Evolutionary conservation across 2,113 vertebrate genomes (phyloP).

Genomic region (Setophaga petechia): DNA sequence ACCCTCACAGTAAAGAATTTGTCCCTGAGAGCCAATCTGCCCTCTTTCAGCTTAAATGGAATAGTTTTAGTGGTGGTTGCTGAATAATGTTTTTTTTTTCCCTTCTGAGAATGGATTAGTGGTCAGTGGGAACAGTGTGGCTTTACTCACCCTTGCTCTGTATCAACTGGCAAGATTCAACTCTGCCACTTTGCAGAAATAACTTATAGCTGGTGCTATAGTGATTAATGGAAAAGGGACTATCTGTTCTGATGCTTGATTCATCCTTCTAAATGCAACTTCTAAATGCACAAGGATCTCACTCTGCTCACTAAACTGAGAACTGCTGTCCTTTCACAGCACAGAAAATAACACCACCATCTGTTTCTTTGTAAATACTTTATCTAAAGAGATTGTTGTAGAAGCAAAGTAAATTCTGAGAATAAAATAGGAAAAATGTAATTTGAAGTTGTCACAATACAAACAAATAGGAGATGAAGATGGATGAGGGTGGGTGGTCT

Average conservation of each 20-base stretch:
- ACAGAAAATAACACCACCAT: slow-evolving; percentile 16
- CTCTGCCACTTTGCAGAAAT: neutral
- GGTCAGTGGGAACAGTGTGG: neutral
- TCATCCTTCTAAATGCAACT: neutral
- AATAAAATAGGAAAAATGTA: neutral
- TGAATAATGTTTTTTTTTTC: neutral
- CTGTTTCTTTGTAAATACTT: slow-evolving; percentile 9
- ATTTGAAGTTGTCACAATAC: slow-evolving; percentile 29
- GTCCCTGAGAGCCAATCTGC: neutral
- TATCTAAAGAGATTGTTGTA: neutral
- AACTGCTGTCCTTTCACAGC: neutral
- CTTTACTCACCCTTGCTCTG: neutral
- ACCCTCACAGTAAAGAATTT: no score
- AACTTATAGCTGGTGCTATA: neutral
- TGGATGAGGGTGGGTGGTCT: neutral
- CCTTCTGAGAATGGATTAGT: neutral
- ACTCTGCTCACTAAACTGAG: neutral
- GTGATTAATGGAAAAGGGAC: neutral
- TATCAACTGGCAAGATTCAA: neutral
- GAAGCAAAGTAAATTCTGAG: slow-evolving; percentile 6
- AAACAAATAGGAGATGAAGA: slow-evolving; percentile 11
- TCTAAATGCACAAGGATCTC: neutral
- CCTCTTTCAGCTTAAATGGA: neutral
- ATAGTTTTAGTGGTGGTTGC: neutral
- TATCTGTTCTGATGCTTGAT: neutral